Evolutionary conservation across 2,888 invertebrate species (phyloP), one percentile per base, ranked within the genome.

Genomic region (Phorcus lineatus): DNA sequence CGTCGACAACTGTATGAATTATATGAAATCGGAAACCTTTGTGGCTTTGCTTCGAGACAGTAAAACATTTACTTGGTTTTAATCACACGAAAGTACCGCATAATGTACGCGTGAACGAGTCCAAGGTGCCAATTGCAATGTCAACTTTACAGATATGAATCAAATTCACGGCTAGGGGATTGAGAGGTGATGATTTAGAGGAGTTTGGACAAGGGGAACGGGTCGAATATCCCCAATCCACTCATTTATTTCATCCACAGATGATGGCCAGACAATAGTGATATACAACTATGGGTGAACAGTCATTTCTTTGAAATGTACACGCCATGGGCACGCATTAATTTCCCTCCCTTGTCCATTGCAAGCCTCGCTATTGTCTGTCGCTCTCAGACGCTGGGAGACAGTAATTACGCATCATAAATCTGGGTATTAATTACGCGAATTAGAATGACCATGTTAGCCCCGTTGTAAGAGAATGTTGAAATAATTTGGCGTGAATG

Each of bases 251-350:
- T 28, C 13, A 28, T 24, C 62, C 62, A 62, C 62, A 62, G 62
- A 62, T 62, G 62, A 62, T 62, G 62, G 62, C 24, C 28, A 28
- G 62, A 62, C 62, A 62, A 62, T 62, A 28, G 62, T 24, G 62
- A 28, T 24, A 4, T 62, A 16, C 28, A 62, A 28, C 13, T 13
- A 28, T 62, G 62, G 62, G 13, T 28, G 62, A 62, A 62, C 62
- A 24, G 13, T 62, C 62, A 28, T 28, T 16, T 62, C 13, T 11
- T 28, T 62, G 62, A 62, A 28, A 62, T 62, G 62, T 19, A 22
- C 62, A 62, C 62, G 62, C 62, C 28, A 62, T 24, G 13, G 13
- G n/a, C 62, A 28, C 28, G 62, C 62, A 62, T 62, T 28, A 62
- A 62, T 62, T 62, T 62, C 62, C 24, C 62, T 28, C 24, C 16